phyloP scores from a whole-genome alignment of 2,888 invertebrate genomes.

The Eilema griseolum region DNA sequence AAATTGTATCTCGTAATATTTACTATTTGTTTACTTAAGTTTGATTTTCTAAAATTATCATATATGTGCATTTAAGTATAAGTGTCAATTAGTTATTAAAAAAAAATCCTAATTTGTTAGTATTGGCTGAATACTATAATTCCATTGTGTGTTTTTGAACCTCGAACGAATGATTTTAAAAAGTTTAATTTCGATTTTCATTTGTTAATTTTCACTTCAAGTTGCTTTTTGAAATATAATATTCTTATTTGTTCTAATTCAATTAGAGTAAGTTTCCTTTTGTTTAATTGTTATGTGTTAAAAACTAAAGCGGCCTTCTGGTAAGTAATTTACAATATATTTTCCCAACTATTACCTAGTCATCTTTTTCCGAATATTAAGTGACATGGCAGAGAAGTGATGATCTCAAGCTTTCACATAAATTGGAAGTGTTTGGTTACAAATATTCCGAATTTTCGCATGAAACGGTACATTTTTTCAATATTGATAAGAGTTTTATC shows the following conservation, averaged over 20 bases:
- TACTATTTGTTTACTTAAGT: too few species aligned
- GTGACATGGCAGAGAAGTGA: neutral
- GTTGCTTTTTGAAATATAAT: neutral
- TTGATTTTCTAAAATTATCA: too few species aligned
- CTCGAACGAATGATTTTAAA: neutral
- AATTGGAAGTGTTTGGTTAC: neutral
- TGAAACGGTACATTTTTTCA: neutral
- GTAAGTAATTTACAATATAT: slow-evolving; percentile 8
- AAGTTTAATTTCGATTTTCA: neutral
- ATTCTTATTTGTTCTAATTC: neutral
- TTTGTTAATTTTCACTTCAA: neutral
- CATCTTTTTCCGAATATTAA: neutral
- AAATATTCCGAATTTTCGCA: neutral
- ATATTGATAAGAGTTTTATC: neutral
- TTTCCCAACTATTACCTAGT: neutral
- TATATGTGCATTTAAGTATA: too few species aligned
- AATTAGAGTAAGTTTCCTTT: neutral
- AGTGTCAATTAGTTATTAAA: neutral
- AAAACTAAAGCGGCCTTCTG: slow-evolving; percentile 3
- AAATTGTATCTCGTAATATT: too few species aligned
- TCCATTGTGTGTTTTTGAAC: neutral
- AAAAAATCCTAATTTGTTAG: neutral
- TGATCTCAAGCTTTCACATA: neutral
- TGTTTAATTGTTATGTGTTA: slow-evolving; percentile 2
- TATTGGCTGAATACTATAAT: neutral